Evolutionary conservation across 2,113 vertebrate species (phyloP), one percentile per base, ranked within the genome.

Genomic region (Phycodurus eques): DNA sequence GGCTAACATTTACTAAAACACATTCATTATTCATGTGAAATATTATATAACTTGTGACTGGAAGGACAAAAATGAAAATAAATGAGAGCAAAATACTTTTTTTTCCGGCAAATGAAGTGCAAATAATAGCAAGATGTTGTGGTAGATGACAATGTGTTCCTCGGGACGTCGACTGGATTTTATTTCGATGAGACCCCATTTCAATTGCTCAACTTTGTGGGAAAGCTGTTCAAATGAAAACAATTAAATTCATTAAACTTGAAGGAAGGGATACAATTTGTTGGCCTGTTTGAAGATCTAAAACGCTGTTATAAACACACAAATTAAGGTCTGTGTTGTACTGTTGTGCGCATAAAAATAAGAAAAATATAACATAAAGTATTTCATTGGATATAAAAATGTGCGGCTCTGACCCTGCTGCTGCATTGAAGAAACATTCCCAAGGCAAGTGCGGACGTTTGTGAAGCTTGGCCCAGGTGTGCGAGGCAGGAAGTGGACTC

Each of bases 381-480:
- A 22, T 22, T 56, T 20, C 20, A 22, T 56, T 4, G n/a, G 56
- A 27, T 57, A 57, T 57, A 22, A 57, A 57, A 57, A 63, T 42
- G 67, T 60, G 61, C 61, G 54, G 69, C 64, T 82, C 47, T 79
- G 78, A 85, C 79, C 75, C 74, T 73, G 73, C 83, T 71, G 70
- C 67, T 78, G 75, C 69, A 66, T 78, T 60, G 0, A 70, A n/a
- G 2, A 79, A 86, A 84, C 74, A 64, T 88, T 85, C 74, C 73
- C 71, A 91, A 90, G 89, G 90, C 88, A 90, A 92, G 85, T 82
- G 81, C 79, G 80, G 83, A 83, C 67, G 77, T 86, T 81, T 73
- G 82, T 57, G 80, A 17, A 66, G 63, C 63, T 89, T 77, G 79
- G 80, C 83, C 76, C n/a, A 60, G 54, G 72, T 76, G 68, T 78